A percentile compares a stretch with the other conserved stretches of the same genome.
Conservation (phyloP, 2,797 vertebrate species). For the Periparus ater region DNA sequence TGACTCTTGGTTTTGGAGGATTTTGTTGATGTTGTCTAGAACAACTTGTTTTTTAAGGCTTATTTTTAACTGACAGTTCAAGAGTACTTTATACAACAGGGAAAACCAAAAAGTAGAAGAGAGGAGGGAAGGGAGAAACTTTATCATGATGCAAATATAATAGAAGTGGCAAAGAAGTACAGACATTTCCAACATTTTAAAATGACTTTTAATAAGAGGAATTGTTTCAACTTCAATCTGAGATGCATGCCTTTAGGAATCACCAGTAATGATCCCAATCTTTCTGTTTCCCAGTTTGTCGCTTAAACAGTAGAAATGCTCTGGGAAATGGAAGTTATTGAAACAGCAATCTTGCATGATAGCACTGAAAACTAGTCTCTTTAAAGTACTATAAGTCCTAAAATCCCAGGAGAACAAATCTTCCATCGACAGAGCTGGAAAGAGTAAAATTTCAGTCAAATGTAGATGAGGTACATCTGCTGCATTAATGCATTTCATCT, state of each 20-base stretch:
- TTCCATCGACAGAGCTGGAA: slow-evolving; percentile 21
- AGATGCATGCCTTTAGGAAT: slow-evolving; percentile 28
- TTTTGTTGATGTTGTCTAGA: background rate
- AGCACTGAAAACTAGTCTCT: slow-evolving; percentile 24
- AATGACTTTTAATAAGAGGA: slow-evolving; percentile 48
- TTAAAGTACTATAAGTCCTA: slow-evolving; percentile 28
- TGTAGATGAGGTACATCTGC: slow-evolving; percentile 33
- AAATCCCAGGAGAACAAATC: slow-evolving; percentile 33
- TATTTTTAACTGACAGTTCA: background rate
- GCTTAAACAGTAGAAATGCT: slow-evolving; percentile 28
- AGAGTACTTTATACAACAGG: background rate
- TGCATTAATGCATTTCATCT: slow-evolving; percentile 43
- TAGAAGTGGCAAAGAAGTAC: slow-evolving; percentile 27
- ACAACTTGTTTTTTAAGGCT: background rate
- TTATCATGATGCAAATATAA: background rate
- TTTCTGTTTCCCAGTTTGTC: slow-evolving; percentile 30
- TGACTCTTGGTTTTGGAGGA: background rate
- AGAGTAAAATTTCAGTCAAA: slow-evolving; percentile 48
- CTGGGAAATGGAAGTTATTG: slow-evolving; percentile 21
- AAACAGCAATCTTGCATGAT: slow-evolving; percentile 2
- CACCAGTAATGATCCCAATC: background rate
- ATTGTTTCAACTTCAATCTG: background rate
- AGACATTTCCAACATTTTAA: slow-evolving; percentile 23
- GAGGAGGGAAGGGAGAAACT: background rate
- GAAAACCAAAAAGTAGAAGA: background rate